These are phyloP conservation scores for Psammodynastes pulverulentus DNA, from an alignment of 2,113 vertebrate genomes.

Conservation along the genomic window DNA sequence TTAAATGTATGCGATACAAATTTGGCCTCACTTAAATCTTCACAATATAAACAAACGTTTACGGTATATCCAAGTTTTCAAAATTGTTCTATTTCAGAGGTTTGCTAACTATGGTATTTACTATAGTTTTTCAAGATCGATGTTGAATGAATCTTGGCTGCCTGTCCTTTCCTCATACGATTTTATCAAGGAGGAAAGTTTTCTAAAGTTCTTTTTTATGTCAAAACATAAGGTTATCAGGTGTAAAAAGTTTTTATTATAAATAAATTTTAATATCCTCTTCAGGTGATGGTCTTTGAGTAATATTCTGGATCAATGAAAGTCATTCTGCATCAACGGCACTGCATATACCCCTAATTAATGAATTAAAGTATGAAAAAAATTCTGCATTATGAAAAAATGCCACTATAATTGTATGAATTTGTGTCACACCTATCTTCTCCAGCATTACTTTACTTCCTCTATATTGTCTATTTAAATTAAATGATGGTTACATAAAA, in stretches of 20 bases:
- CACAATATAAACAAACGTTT: background rate
- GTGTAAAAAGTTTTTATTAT: background rate
- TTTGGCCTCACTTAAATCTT: background rate
- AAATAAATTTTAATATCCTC: background rate
- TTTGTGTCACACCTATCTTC: background rate
- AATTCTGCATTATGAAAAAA: constrained; percentile 22
- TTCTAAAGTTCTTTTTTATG: background rate
- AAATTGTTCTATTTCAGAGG: background rate
- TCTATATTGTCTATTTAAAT: constrained; percentile 21
- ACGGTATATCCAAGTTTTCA: background rate
- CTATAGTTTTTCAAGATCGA: background rate
- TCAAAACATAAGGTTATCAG: background rate
- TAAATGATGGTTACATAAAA: background rate
- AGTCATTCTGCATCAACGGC: constrained; percentile 19
- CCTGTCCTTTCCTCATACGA: background rate
- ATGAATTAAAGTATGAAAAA: constrained; percentile 23
- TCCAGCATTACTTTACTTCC: background rate
- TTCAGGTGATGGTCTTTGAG: background rate
- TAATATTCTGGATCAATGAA: background rate
- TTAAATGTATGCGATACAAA: background rate
- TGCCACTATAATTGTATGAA: background rate
- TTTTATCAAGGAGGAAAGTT: background rate
- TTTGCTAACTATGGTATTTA: background rate
- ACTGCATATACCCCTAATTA: constrained; percentile 29
- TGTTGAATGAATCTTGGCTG: background rate